phyloP scores from a whole-genome alignment of 2,888 invertebrate species.

The Chalcis sispes region DNA sequence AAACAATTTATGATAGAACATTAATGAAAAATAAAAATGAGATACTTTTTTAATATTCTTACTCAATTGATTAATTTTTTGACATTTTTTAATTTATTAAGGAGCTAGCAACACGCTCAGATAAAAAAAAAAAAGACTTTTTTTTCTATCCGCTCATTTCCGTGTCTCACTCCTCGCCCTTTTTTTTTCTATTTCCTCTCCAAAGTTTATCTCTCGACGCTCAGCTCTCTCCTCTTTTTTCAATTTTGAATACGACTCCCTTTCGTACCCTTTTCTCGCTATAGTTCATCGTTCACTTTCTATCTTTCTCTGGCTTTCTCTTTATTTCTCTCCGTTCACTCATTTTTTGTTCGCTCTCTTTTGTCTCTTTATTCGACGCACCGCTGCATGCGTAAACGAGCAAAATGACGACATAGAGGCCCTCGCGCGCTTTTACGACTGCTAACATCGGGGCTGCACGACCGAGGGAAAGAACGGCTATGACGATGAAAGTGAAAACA shows the following conservation, averaged over 20 bases:
- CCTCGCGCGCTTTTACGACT: conserved; percentile 26
- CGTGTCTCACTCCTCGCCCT: neutral
- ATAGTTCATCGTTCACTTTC: no score
- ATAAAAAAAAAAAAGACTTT: conserved; percentile 8
- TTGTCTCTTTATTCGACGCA: conserved; percentile 64
- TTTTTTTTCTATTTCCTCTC: conserved; percentile 5
- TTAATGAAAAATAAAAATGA: no score
- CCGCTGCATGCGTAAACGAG: conserved; percentile 37
- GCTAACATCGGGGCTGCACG: no score
- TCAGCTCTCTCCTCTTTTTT: conserved; percentile 16
- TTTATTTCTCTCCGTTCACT: conserved; percentile 1
- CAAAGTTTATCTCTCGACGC: conserved; percentile 12
- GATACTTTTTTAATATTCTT: no score
- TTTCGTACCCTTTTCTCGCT: no score
- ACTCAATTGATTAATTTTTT: no score
- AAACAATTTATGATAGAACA: no score
- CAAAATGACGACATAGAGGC: conserved; percentile 40
- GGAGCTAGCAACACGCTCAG: neutral
- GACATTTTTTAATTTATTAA: conserved; percentile 3
- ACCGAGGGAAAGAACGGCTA: no score
- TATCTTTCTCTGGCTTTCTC: neutral
- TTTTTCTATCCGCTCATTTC: conserved; percentile 1
- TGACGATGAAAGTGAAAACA: conserved; percentile 1
- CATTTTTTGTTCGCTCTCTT: conserved; percentile 49
- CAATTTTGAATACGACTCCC: conserved; percentile 24